phyloP scores from a whole-genome alignment of 2,888 invertebrate genomes.

The Phorcus lineatus region DNA sequence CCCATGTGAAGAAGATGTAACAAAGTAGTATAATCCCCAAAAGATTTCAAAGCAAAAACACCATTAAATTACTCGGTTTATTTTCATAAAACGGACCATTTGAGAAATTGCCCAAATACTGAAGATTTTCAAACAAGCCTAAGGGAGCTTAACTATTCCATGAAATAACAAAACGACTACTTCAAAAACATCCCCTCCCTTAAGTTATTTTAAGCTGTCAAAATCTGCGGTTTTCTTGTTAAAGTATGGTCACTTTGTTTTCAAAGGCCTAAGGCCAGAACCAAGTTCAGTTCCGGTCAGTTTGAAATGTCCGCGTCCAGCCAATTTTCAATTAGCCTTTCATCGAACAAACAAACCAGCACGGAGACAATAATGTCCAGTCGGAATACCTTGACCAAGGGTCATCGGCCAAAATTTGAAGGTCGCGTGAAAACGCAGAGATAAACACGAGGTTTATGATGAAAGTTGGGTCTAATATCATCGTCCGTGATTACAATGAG shows the following conservation, averaged over 20 bases:
- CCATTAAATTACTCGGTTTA: constrained; percentile 12
- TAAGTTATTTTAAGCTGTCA: constrained; percentile 24
- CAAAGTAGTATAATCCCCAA: too few species aligned
- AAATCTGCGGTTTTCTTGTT: constrained; percentile 12
- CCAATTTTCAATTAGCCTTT: constrained; percentile 17
- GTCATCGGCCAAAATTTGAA: constrained; percentile 18
- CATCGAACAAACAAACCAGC: constrained; percentile 5
- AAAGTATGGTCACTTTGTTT: constrained; percentile 21
- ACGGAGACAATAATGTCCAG: constrained; percentile 14
- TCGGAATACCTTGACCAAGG: constrained; percentile 19
- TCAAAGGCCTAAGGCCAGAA: not conserved
- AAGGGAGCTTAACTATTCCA: constrained; percentile 1
- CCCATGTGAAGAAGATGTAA: too few species aligned
- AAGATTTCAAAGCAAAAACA: not conserved
- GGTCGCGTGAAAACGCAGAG: constrained; percentile 20
- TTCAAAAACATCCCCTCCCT: constrained; percentile 15
- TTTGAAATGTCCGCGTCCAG: constrained; percentile 3
- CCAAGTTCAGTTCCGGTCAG: constrained; percentile 6
- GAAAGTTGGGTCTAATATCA: constrained; percentile 23
- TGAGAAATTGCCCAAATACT: constrained; percentile 14
- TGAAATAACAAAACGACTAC: not conserved
- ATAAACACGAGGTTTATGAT: constrained; percentile 24
- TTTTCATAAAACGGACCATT: constrained; percentile 9
- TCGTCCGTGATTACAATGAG: not conserved
- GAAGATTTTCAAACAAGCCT: not conserved